Conservation (phyloP, 1,140 invertebrate species). For the Hylaeus volcanicus region DNA sequence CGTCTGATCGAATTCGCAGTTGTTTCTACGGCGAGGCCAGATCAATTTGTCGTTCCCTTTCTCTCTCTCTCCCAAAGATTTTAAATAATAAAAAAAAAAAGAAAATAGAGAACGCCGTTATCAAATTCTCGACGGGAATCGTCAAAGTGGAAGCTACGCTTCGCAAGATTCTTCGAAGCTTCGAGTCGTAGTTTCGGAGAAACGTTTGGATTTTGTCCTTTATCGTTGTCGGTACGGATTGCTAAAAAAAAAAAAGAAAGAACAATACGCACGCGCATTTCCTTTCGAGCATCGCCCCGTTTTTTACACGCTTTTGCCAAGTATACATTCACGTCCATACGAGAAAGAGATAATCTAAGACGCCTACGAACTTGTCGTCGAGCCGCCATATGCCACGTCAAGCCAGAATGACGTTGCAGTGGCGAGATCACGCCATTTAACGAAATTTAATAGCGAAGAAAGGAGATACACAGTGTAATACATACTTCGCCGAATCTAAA, state of each 20-base stretch:
- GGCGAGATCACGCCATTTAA: constrained; percentile 56
- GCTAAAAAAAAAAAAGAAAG: constrained; percentile 20
- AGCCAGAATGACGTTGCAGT: constrained; percentile 57
- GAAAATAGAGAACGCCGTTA: constrained; percentile 27
- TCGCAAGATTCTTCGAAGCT: constrained; percentile 4
- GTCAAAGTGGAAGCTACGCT: constrained; percentile 37
- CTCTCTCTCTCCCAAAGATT: constrained; percentile 48
- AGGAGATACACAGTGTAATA: constrained; percentile 50
- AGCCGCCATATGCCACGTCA: constrained; percentile 61
- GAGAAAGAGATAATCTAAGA: constrained; percentile 41
- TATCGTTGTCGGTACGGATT: not conserved
- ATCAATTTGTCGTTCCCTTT: constrained; percentile 51
- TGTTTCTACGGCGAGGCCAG: constrained; percentile 21
- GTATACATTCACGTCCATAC: not conserved
- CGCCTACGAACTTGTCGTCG: constrained; percentile 37
- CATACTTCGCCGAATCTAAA: constrained; percentile 29
- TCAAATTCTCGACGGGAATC: constrained; percentile 13
- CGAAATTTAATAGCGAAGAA: constrained; percentile 46
- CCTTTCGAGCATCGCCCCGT: constrained; percentile 16
- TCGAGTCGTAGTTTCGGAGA: constrained; percentile 3
- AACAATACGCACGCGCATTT: not conserved
- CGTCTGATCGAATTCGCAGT: constrained; percentile 33
- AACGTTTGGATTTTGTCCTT: not conserved
- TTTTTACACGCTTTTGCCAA: not conserved
- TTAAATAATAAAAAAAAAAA: not conserved